These are phyloP conservation scores for Tachina lurida DNA, from an alignment of 2,888 invertebrate species.

Conservation along the genomic window DNA sequence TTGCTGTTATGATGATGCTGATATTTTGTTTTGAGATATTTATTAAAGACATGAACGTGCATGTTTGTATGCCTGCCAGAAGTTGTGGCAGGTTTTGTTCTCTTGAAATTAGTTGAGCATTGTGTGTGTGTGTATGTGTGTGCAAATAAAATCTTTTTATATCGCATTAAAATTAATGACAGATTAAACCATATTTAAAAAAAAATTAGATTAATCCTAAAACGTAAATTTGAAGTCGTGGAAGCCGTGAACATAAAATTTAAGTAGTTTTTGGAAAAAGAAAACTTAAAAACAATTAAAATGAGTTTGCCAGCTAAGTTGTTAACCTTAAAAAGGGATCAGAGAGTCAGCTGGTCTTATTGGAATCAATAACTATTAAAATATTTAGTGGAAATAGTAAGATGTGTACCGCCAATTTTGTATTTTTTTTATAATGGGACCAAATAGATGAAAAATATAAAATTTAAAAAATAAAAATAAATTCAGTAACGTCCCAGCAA, in stretches of 20 bases:
- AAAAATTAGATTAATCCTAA: constrained; percentile 24
- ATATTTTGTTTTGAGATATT: constrained; percentile 60
- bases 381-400: neutral
- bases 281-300: neutral
- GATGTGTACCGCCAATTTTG: too few relatives aligned
- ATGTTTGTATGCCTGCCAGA: constrained; percentile 48
- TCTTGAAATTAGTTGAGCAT: constrained; percentile 9
- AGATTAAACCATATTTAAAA: constrained; percentile 44
- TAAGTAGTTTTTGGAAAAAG: constrained; percentile 6
- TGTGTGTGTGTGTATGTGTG: neutral
- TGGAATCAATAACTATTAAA: neutral
- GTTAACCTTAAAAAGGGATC: neutral
- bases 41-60: constrained; percentile 48
- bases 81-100: constrained; percentile 32
- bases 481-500: too few relatives aligned
- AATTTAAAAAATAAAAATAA: too few relatives aligned
- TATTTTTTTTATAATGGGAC: too few relatives aligned
- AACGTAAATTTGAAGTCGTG: constrained; percentile 14
- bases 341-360: neutral
- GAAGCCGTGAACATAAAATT: constrained; percentile 23
- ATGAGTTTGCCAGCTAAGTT: neutral
- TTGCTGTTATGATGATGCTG: constrained; percentile 20
- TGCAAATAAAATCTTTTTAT: constrained; percentile 30
- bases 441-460: too few relatives aligned
- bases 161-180: constrained; percentile 50